phyloP scores from a whole-genome alignment of 2,888 invertebrate species.

The Philereme vetulata region DNA sequence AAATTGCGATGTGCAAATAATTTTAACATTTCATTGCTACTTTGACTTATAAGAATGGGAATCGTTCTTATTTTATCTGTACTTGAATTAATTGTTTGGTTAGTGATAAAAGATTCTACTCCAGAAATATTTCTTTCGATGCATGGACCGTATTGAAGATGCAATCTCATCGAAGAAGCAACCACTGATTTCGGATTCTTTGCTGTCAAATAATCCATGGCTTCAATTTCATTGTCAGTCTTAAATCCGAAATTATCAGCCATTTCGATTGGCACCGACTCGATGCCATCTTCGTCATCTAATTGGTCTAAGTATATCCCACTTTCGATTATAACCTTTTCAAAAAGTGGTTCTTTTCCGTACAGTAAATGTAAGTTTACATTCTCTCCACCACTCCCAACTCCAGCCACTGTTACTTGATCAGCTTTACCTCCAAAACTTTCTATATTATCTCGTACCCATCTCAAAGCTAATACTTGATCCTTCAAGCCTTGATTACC shows the following conservation, averaged over 20 bases:
- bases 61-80: slow-evolving; percentile 20
- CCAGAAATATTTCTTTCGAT: slow-evolving; percentile 25
- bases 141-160: slow-evolving; percentile 30
- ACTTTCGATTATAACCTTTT: slow-evolving; percentile 36
- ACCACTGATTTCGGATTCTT: slow-evolving; percentile 28
- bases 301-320: slow-evolving; percentile 24
- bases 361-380: slow-evolving; percentile 32
- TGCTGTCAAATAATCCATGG: slow-evolving; percentile 26
- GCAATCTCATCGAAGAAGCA: slow-evolving; percentile 20
- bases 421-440: slow-evolving; percentile 47
- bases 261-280: slow-evolving; percentile 21
- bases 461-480: slow-evolving; percentile 43
- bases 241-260: slow-evolving; percentile 30
- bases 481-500: slow-evolving; percentile 54
- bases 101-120: slow-evolving; percentile 18
- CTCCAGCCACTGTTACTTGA: slow-evolving; percentile 46
- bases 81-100: slow-evolving; percentile 8
- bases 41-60: slow-evolving; percentile 28
- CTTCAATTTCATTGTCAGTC: slow-evolving; percentile 19
- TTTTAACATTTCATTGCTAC: slow-evolving; percentile 25
- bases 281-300: slow-evolving; percentile 17
- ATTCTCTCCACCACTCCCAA: slow-evolving; percentile 37
- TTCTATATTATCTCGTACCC: slow-evolving; percentile 47
- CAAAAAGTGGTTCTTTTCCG: slow-evolving; percentile 32
- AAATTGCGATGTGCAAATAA: slow-evolving; percentile 21